Evolutionary conservation across 1,140 invertebrate species (phyloP), one percentile per base, ranked within the genome.

Genomic region (Hyphantria cunea): DNA sequence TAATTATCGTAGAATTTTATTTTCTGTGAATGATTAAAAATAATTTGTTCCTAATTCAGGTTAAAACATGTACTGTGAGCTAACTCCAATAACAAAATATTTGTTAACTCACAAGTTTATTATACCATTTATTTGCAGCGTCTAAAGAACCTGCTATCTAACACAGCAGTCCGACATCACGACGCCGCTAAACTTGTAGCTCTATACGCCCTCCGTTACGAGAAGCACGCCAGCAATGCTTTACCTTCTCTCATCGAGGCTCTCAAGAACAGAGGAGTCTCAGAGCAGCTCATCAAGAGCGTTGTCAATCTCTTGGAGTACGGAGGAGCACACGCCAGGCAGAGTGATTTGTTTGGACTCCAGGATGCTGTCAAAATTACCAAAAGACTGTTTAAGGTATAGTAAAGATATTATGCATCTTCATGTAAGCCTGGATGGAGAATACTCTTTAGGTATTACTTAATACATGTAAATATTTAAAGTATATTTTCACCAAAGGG

Each of bases 161-260:
- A 94, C 81, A 93, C 94, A 17, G 93, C 95, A 71, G 93, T 98
- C 2, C 92, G 94, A 59, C 92, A 96, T 62, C 91, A 95, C 15
- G 98, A 99, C 92, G 95, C 96, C 14, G 92, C 95, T 0, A 94
- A 97, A 71, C 92, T 99, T 47, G 97, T 99, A 0, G 95, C 98
- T 91, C 80, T 99, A 10, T 99, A 99, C 92, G 96, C 96, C 1
- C 89, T 99, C 17, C 94, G 97, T 45, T 99, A 99, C 89, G 97
- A 98, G 86, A 95, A 95, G 66, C 95, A 98, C 78, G 94, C 95
- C 50, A 97, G 95, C 82, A 97, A 97, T 86, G 97, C 98, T 68
- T 94, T 95, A n/a, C 90, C 92, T 6, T 92, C 93, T 25, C 92
- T 98, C 45, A 82, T 96, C 50, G 94, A 96, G 25, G 92, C 94